These are phyloP conservation scores for Argopecten irradians DNA, from an alignment of 1,140 invertebrate species.

Conservation along the genomic window DNA sequence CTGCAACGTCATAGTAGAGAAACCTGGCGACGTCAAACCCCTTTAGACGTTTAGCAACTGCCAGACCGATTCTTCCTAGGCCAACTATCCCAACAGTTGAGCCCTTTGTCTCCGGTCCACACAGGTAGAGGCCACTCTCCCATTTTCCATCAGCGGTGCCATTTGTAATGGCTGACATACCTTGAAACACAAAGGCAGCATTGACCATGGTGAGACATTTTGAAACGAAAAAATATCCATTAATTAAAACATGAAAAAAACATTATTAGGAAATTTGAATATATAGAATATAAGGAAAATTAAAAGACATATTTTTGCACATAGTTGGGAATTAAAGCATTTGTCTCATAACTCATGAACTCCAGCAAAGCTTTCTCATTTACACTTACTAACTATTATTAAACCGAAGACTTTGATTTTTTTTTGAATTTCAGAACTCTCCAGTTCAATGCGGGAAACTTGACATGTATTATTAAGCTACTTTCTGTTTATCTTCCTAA, in stretches of 20 bases:
- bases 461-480: too few species aligned
- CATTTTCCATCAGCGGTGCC: constrained; percentile 82
- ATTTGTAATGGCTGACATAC: constrained; percentile 59
- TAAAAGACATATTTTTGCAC: not conserved
- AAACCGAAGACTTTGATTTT: too few species aligned
- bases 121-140: constrained; percentile 93
- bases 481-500: too few species aligned
- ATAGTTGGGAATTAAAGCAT: too few species aligned
- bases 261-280: not conserved
- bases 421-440: too few species aligned
- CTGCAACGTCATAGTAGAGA: constrained; percentile 84
- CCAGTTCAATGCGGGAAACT: too few species aligned
- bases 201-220: constrained; percentile 2
- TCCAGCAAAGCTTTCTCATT: too few species aligned
- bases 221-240: not conserved
- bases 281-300: not conserved
- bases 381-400: too few species aligned
- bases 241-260: not conserved
- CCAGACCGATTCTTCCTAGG: constrained; percentile 85
- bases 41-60: constrained; percentile 83
- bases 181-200: too few species aligned
- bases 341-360: too few species aligned
- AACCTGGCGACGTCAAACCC: constrained; percentile 84
- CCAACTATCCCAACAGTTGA: constrained; percentile 91
- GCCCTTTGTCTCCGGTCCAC: constrained; percentile 86